These are phyloP conservation scores for Pedetes capensis DNA, from an alignment of 2,113 vertebrate species.

Conservation along the genomic window DNA sequence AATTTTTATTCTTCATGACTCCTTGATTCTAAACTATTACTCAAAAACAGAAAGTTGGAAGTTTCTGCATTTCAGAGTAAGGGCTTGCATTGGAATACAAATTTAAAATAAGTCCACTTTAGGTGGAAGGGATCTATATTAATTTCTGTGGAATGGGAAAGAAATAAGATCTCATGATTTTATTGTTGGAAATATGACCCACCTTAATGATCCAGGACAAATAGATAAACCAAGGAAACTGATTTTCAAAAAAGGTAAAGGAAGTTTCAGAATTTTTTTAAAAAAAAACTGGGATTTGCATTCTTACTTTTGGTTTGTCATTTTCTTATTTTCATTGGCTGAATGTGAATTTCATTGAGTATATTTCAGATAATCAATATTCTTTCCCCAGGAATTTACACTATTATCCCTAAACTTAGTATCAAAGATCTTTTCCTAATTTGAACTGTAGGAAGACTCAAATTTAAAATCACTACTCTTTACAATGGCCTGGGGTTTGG, in stretches of 20 bases:
- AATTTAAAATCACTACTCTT: neutral
- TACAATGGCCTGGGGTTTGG: too few relatives aligned
- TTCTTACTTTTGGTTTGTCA: neutral
- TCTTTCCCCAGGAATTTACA: neutral
- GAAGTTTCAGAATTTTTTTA: neutral
- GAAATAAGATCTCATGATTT: neutral
- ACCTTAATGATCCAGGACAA: neutral
- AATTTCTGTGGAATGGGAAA: neutral
- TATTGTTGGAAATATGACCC: neutral
- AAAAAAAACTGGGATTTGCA: neutral
- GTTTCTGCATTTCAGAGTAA: neutral
- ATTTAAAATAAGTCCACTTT: neutral
- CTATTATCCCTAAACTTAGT: neutral
- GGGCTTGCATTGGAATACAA: neutral
- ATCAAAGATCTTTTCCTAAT: neutral
- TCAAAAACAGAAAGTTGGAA: neutral
- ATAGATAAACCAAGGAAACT: neutral
- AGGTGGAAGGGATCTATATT: neutral
- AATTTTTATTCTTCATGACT: neutral
- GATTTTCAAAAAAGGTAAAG: neutral
- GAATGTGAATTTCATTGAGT: neutral
- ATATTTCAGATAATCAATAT: neutral
- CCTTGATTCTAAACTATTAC: constrained; percentile 3
- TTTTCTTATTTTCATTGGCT: neutral
- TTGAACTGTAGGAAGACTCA: neutral